Conservation (phyloP, 2,113 vertebrate species). For the Illadopsis cleaveri region DNA sequence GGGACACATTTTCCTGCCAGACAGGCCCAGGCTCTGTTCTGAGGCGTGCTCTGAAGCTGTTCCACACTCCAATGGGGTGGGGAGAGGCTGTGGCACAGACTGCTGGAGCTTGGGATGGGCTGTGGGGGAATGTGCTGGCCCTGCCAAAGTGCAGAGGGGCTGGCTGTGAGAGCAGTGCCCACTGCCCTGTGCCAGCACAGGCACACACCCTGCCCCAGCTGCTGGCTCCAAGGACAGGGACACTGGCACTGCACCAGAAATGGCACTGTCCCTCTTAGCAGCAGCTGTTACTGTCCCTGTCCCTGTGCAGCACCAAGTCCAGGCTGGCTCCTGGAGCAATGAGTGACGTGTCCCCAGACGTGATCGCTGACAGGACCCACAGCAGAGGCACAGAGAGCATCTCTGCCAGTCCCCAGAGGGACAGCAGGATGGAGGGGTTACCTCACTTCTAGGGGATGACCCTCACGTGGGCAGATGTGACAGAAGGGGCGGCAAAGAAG, state of each 20-base stretch:
- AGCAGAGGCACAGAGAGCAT: not conserved
- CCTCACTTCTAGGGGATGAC: not conserved
- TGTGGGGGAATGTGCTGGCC: not conserved
- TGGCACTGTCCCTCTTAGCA: not conserved
- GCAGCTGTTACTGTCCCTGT: not conserved
- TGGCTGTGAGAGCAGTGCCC: not conserved
- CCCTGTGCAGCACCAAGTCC: not conserved
- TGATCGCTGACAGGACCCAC: rapidly evolving
- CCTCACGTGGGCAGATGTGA: not conserved
- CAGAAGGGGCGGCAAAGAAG: not conserved
- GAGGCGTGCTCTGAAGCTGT: not conserved
- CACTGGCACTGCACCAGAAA: not conserved
- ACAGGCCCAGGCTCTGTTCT: not conserved
- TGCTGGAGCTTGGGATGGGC: not conserved
- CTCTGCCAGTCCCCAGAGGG: no score
- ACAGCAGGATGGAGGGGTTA: not conserved
- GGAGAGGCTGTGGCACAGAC: not conserved
- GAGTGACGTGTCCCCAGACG: not conserved
- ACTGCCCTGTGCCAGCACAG: not conserved
- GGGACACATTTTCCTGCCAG: not conserved
- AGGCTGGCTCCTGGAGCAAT: not conserved
- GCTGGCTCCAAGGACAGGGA: not conserved
- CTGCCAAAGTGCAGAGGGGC: not conserved
- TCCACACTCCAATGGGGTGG: not conserved
- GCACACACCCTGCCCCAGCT: not conserved